A percentile compares a stretch with the other conserved stretches of the same genome.
These are phyloP conservation scores for Xylophagus ater DNA, from an alignment of 2,888 invertebrate genomes.

Conservation along the genomic window DNA sequence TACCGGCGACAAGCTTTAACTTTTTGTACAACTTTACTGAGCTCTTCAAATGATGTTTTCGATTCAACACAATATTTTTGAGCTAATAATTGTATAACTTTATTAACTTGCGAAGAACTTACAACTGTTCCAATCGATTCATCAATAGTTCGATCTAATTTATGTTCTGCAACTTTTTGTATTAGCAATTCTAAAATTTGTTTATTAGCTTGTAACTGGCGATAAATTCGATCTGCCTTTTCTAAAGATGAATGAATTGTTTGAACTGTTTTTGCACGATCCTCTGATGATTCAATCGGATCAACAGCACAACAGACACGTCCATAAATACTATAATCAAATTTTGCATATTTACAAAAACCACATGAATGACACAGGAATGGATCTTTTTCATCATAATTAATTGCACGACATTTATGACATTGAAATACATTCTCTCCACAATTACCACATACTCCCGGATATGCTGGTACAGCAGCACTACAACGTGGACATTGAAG, in stretches of 20 bases:
- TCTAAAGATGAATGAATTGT: constrained; percentile 84
- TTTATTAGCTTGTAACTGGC: constrained; percentile 80
- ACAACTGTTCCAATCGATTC: constrained; percentile 45
- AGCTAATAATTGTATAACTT: constrained; percentile 85
- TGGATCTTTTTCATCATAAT: constrained; percentile 98
- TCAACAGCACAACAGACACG: constrained; percentile 93
- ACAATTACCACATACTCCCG: constrained; percentile 74
- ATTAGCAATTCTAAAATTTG: constrained; percentile 78
- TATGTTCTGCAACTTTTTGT: constrained; percentile 79
- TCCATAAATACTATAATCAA: constrained; percentile 87
- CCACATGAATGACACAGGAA: constrained; percentile 98
- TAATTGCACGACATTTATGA: constrained; percentile 96
- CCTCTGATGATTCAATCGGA: constrained; percentile 94
- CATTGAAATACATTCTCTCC: constrained; percentile 99
- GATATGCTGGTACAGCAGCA: constrained; percentile 92
- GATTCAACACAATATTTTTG: constrained; percentile 94
- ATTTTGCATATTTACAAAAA: constrained; percentile 98
- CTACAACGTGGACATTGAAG: constrained; percentile 93
- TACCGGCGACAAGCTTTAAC: constrained; percentile 77
- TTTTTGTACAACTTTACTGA: constrained; percentile 80
- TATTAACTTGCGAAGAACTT: constrained; percentile 62
- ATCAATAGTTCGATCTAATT: constrained; percentile 49
- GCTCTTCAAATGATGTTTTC: constrained; percentile 87
- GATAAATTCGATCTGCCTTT: constrained; percentile 89
- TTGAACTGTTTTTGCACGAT: constrained; percentile 86